Base-by-base conservation (phyloP, 2,888 invertebrate genomes). In the Drosophila paramelanica region DNA sequence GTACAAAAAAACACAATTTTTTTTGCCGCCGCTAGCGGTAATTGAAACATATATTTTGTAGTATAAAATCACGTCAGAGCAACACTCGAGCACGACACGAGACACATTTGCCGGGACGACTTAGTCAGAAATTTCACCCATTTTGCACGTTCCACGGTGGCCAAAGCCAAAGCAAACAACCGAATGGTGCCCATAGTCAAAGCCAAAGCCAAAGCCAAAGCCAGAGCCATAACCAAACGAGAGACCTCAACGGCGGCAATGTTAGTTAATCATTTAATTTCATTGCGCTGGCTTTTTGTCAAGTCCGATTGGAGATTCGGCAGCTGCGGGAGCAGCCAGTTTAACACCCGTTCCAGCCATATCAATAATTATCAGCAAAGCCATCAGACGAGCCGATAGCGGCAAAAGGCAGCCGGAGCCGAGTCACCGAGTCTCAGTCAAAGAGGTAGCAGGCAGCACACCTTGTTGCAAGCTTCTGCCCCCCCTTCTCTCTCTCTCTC, bases 201-300 rank as follows among this genome's bases (percentile, higher is more conserved):
- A 42, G 42, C 51, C 39, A 25, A 41, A 8, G 42, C 51, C 39
- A 25, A 41, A 8, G 14, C n/a, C 14, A 14, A 38, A 49, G 20
- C 43, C 20, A 50, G 50, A 49, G 49, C 43, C 25, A 49, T 62
- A 62, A 49, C 49, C 58, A 62, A 58, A 50, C 59, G 43, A 62
- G 58, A 62, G 58, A 49, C 33, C 65, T 56, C 65, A 46, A 50
- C 51, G 42, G 2, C 14, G 50, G 51, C 75, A 62, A 66, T 77
- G 86, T 85, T 88, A 85, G 85, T 85, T 85, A 85, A 85, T 85
- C 88, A 85, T 85, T 83, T 85, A 80, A 85, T 85, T 88, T 82
- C 74, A 85, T 85, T 83, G 86, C 71, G 71, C 53, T 68, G 79
- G 62, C 67, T 76, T 85, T 85, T 85, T 83, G 82, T 85, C 82